These are phyloP conservation scores for Verasper variegatus DNA, from an alignment of 2,113 vertebrate species.

Conservation along the genomic window DNA sequence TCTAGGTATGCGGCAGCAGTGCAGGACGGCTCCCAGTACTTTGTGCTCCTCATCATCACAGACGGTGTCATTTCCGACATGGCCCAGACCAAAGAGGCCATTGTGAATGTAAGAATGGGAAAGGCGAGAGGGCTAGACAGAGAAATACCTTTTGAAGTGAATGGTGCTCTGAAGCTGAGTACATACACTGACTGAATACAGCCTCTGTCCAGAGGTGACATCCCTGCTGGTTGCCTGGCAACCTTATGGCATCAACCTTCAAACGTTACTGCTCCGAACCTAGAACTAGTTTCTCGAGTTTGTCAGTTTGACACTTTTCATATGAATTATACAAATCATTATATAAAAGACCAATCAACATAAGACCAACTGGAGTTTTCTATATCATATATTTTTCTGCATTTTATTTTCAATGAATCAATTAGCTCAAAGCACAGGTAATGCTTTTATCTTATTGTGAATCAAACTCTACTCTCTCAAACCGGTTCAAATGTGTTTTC, in stretches of 20 bases:
- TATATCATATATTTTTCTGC: not conserved
- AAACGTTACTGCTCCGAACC: not conserved
- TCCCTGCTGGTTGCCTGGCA: constrained; percentile 8
- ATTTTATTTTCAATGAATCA: not conserved
- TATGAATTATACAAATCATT: not conserved
- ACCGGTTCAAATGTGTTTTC: too few relatives aligned
- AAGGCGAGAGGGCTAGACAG: not conserved
- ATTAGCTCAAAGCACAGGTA: not conserved
- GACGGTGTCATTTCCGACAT: constrained; percentile 97
- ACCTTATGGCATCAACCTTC: not conserved
- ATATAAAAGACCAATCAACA: not conserved
- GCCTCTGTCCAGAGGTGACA: not conserved
- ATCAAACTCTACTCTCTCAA: not conserved
- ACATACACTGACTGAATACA: not conserved
- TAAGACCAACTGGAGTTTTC: not conserved
- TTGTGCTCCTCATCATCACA: constrained; percentile 95
- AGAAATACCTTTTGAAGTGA: not conserved
- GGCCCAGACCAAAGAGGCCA: constrained; percentile 98
- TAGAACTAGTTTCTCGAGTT: not conserved
- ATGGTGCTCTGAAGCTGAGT: not conserved
- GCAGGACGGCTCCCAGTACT: constrained; percentile 95
- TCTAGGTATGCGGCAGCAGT: constrained; percentile 88
- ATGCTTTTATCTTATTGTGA: not conserved
- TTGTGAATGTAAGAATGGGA: constrained; percentile 89
- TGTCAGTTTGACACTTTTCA: not conserved